Conservation (phyloP, 2,888 invertebrate species). For the Lasius fuliginosus region DNA sequence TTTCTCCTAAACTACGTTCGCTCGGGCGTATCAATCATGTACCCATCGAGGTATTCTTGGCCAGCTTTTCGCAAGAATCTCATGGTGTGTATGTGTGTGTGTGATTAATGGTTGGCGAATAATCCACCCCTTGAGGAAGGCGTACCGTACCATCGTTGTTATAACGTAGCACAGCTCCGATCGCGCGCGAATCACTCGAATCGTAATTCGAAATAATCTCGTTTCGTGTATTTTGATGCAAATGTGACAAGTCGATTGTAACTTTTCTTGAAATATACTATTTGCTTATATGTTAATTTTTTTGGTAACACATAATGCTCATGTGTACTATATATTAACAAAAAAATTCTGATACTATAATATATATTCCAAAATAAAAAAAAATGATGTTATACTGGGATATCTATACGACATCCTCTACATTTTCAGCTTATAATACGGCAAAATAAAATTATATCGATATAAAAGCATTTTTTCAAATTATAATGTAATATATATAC, state of each 20-base stretch:
- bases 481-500: background rate
- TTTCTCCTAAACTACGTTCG: background rate
- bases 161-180: background rate
- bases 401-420: background rate
- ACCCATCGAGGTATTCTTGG: conserved; percentile 45
- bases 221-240: background rate
- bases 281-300: background rate
- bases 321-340: background rate
- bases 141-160: conserved; percentile 7
- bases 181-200: background rate
- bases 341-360: background rate
- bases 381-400: background rate
- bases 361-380: background rate
- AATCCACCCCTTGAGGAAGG: conserved; percentile 25
- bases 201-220: background rate
- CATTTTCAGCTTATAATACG: background rate
- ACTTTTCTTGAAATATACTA: background rate
- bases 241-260: background rate
- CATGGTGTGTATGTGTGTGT: background rate
- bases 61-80: conserved; percentile 41
- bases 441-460: background rate
- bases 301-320: no score
- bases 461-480: background rate
- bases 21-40: conserved; percentile 46
- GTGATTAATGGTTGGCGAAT: conserved; percentile 46